Percentiles rank a stretch among this genome's conserved stretches.
Conservation (phyloP, 2,888 invertebrate genomes). For the Torymus texanus region DNA sequence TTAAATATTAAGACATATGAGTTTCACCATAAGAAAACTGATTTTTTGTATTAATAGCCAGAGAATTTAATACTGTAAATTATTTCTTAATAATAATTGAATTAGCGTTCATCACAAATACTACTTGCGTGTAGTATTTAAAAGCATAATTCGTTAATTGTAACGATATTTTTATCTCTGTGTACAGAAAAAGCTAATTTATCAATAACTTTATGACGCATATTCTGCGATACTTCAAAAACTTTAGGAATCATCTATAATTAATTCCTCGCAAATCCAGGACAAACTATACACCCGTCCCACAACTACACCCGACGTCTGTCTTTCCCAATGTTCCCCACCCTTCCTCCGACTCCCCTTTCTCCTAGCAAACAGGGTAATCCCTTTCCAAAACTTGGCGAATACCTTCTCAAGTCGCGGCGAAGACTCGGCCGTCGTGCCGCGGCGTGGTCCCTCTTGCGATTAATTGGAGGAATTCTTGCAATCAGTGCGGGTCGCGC, state of each 20-base stretch:
- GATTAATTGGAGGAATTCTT: conserved; percentile 55
- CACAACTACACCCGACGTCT: conserved; percentile 4
- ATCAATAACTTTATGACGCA: too few species aligned
- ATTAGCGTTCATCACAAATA: too few species aligned
- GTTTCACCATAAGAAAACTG: too few species aligned
- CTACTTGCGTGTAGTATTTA: too few species aligned
- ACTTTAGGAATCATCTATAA: not conserved
- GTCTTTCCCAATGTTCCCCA: not conserved
- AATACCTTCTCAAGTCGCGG: conserved; percentile 23
- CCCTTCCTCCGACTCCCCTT: not conserved
- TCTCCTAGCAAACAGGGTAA: conserved; percentile 42
- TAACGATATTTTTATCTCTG: too few species aligned
- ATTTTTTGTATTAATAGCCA: too few species aligned
- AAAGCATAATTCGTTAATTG: too few species aligned
- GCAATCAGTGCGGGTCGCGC: conserved; percentile 43
- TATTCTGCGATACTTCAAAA: not conserved
- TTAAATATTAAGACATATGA: too few species aligned
- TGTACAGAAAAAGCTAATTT: too few species aligned
- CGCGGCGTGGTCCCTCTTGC: not conserved
- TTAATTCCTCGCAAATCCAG: not conserved
- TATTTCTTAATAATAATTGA: too few species aligned
- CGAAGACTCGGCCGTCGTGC: not conserved
- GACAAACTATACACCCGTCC: not conserved
- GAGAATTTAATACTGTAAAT: too few species aligned
- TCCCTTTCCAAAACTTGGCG: conserved; percentile 45